A percentile compares a stretch with the other conserved stretches of the same genome.
These are phyloP conservation scores for Lycocerus yunnanus DNA, from an alignment of 2,888 invertebrate genomes.

Conservation along the genomic window DNA sequence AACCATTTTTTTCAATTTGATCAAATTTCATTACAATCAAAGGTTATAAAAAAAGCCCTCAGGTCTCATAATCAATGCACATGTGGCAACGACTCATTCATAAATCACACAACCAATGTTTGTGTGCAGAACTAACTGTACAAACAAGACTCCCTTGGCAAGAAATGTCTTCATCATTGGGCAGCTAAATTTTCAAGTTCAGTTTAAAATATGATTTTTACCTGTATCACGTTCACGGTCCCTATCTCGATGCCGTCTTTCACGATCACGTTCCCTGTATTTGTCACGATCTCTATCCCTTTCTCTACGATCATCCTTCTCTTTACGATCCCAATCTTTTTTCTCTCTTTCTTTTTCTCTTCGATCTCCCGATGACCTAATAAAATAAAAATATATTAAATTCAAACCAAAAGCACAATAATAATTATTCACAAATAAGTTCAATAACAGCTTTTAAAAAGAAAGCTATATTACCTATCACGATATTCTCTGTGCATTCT, in stretches of 20 bases:
- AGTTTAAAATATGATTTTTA: conserved; percentile 25
- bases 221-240: conserved; percentile 47
- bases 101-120: neutral
- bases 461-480: conserved; percentile 25
- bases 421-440: no score
- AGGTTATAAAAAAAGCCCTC: conserved; percentile 3
- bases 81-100: conserved; percentile 1
- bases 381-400: neutral
- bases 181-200: neutral
- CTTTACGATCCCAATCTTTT: conserved; percentile 38
- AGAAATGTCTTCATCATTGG: conserved; percentile 7
- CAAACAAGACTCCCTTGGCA: conserved; percentile 4
- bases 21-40: neutral
- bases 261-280: conserved; percentile 36
- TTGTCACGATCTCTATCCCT: conserved; percentile 42
- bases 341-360: conserved; percentile 29
- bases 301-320: conserved; percentile 40
- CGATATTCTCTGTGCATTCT: conserved; percentile 17
- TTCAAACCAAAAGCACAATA: no score
- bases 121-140: conserved; percentile 5
- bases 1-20: neutral
- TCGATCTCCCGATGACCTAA: conserved; percentile 28
- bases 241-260: conserved; percentile 43
- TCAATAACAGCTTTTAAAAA: neutral
- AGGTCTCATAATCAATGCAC: conserved; percentile 20